A percentile compares a stretch with the other conserved stretches of the same genome.
These are phyloP conservation scores for Torymus auratus DNA, from an alignment of 2,888 invertebrate genomes.

Conservation along the genomic window DNA sequence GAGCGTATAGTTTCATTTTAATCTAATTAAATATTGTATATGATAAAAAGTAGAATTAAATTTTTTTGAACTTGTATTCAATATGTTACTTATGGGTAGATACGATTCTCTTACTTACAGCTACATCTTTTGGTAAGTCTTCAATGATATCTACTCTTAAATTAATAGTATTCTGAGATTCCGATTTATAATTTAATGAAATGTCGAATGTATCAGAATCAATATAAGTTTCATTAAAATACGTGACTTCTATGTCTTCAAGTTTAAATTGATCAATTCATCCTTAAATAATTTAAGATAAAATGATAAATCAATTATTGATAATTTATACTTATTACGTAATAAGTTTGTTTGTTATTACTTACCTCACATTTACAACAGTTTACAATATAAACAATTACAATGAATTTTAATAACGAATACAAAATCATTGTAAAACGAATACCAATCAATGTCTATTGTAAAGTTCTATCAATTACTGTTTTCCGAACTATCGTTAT, in stretches of 20 bases:
- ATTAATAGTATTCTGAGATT: background rate
- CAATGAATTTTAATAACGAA: too few species aligned
- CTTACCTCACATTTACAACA: conserved; percentile 2
- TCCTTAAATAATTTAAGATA: background rate
- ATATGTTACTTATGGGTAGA: too few species aligned
- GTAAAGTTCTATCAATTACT: too few species aligned
- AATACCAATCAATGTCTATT: too few species aligned
- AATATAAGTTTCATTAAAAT: conserved; percentile 16
- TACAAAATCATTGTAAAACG: too few species aligned
- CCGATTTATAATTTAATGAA: background rate
- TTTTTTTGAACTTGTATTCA: too few species aligned
- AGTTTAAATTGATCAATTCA: background rate
- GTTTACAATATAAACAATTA: too few species aligned
- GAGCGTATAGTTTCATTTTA: background rate
- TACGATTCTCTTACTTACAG: background rate
- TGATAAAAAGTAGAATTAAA: background rate
- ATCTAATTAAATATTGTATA: background rate
- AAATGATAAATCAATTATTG: background rate
- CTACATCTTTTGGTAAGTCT: conserved; percentile 17
- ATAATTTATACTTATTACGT: background rate
- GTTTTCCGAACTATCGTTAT: too few species aligned
- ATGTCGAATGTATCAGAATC: conserved; percentile 23
- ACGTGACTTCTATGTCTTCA: conserved; percentile 12
- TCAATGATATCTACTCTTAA: conserved; percentile 27
- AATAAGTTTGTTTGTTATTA: too few species aligned